These are phyloP conservation scores for Ooceraea biroi DNA, from an alignment of 1,140 invertebrate species.

Conservation along the genomic window DNA sequence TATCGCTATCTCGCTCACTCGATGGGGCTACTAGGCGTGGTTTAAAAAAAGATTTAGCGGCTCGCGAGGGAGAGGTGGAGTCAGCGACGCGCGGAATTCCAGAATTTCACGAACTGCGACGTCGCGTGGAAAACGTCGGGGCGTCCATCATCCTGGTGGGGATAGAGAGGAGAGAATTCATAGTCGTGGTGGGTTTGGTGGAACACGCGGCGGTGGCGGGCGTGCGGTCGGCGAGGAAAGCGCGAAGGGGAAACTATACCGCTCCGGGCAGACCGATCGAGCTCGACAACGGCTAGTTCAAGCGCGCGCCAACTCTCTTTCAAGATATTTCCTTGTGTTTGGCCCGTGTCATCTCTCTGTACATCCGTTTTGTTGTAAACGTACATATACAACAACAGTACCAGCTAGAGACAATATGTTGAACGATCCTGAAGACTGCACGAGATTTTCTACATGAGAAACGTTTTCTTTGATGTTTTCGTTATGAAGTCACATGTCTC, in stretches of 20 bases:
- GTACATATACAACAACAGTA: background rate
- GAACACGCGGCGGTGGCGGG: conserved; percentile 25
- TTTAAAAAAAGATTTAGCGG: conserved; percentile 77
- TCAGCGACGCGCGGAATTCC: conserved; percentile 68
- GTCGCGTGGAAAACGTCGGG: conserved; percentile 53
- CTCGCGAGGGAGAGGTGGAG: conserved; percentile 64
- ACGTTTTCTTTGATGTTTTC: background rate
- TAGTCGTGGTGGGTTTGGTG: conserved; percentile 36
- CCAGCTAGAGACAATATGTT: background rate
- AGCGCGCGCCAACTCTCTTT: conserved; percentile 79
- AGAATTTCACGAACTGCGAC: conserved; percentile 64
- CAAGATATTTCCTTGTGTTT: conserved; percentile 65
- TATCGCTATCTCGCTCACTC: conserved; percentile 63
- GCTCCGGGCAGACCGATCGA: conserved; percentile 76
- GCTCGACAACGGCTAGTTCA: conserved; percentile 79
- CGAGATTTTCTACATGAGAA: background rate
- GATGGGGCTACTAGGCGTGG: conserved; percentile 78
- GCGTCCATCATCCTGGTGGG: conserved; percentile 27
- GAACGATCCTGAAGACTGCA: background rate
- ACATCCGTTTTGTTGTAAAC: background rate
- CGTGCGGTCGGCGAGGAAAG: conserved; percentile 71
- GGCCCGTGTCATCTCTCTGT: background rate
- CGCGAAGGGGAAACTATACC: conserved; percentile 77
- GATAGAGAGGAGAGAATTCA: conserved; percentile 68
- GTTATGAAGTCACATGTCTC: background rate